These are phyloP conservation scores for Marmota monax DNA, from an alignment of 2,113 vertebrate species.

Conservation along the genomic window DNA sequence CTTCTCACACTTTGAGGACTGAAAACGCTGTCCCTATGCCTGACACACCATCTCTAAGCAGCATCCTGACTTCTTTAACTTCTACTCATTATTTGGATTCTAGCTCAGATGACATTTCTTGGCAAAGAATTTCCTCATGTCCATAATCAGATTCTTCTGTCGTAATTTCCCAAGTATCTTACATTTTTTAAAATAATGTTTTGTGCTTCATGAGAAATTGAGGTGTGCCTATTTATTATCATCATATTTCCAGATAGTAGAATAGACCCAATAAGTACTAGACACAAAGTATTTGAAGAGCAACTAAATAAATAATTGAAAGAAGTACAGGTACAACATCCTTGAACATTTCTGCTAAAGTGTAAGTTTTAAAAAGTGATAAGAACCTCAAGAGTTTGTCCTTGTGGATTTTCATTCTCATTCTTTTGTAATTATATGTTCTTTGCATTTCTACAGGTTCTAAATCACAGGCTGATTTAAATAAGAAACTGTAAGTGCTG, in stretches of 20 bases:
- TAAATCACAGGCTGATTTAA: slow-evolving; percentile 23
- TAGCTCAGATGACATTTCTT: not conserved
- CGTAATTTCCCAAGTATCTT: not conserved
- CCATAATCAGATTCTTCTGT: not conserved
- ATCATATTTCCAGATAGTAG: not conserved
- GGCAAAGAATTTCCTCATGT: not conserved
- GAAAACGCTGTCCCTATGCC: not conserved
- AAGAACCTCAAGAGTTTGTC: not conserved
- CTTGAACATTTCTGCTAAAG: not conserved
- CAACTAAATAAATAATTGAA: not conserved
- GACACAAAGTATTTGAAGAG: not conserved
- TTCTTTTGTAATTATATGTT: slow-evolving; percentile 35
- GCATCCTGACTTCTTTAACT: not conserved
- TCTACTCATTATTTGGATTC: not conserved
- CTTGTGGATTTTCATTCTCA: not conserved
- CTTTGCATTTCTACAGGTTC: slow-evolving; percentile 2
- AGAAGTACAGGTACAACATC: not conserved
- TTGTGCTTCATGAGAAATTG: not conserved
- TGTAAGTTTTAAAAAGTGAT: slow-evolving; percentile 11
- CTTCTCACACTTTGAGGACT: not conserved
- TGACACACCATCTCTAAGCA: not conserved
- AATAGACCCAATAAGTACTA: not conserved
- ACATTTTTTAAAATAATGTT: not conserved
- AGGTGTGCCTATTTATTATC: not conserved
- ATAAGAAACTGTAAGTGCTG: not conserved